Base-by-base conservation (phyloP, 2,888 invertebrate species). In the Selenia dentaria region DNA sequence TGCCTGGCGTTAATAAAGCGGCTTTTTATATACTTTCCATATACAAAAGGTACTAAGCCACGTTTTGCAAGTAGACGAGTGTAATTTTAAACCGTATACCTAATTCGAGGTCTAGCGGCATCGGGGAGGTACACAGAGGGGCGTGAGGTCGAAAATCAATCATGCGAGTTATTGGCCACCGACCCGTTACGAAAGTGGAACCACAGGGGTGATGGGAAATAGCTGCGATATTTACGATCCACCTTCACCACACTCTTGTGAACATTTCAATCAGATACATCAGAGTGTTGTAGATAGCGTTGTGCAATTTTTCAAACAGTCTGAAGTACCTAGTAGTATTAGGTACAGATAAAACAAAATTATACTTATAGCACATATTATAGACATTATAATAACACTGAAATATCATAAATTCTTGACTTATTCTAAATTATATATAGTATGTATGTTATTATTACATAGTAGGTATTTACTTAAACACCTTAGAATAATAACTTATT, bases 111-210 rank as follows among this genome's bases (percentile, higher is more conserved):
- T 24, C 18, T 37, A 36, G 24, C 33, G 28, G 38, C 48, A 25
- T 10, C 37, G 40, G 3, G 24, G 28, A 22, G n/a, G 44, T 32
- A 43, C 37, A 42, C 47, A 31, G 44, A 29, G 39, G 39, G 40
- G 53, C 51, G 44, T 41, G 41, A 38, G 31, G 34, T 14, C 14
- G 36, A 33, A 60, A 64, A 70, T 64, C 75, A 69, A 74, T 78
- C 75, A 79, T 69, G 76, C 75, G 72, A 59, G 67, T 60, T 69
- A 80, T 76, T 80, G 78, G 59, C 64, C 72, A 64, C 50, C 70
- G 75, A 68, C 63, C 77, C 72, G 73, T 64, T 57, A 33, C 50
- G 51, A 57, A 54, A 18, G 51, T 25, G 34, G 32, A 24, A 32
- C 29, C 35, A 14, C 4, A 48, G 22, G 11, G 22, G 11, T 41